phyloP scores from a whole-genome alignment of 1,140 invertebrate genomes.

The Drosophila ambigua region DNA sequence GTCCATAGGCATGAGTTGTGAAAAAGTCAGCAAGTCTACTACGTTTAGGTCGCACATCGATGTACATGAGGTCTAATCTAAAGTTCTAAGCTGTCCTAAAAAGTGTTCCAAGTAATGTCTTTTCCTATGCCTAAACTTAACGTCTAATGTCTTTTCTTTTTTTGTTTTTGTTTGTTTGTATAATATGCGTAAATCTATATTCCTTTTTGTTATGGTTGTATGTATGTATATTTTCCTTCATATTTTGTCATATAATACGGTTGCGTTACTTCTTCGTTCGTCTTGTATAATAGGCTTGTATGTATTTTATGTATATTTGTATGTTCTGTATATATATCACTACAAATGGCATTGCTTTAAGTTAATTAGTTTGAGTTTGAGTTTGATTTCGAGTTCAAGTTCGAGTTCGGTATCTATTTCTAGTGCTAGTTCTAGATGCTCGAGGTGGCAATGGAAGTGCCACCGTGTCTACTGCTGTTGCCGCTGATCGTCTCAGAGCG shows the following conservation, averaged over 20 bases:
- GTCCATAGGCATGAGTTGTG: constrained; percentile 68
- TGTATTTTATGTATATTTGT: constrained; percentile 30
- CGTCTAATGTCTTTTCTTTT: constrained; percentile 31
- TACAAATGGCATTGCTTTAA: constrained; percentile 83
- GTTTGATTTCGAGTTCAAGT: constrained; percentile 6
- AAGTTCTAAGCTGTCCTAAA: constrained; percentile 11
- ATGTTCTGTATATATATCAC: constrained; percentile 65
- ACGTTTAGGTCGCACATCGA: constrained; percentile 45
- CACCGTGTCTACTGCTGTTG: constrained; percentile 28
- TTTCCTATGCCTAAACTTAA: constrained; percentile 19
- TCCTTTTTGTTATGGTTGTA: not conserved
- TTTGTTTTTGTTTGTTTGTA: too few relatives aligned
- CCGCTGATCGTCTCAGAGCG: constrained; percentile 21
- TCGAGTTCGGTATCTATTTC: constrained; percentile 4
- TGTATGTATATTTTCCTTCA: not conserved
- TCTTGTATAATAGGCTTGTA: constrained; percentile 39
- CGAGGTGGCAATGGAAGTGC: constrained; percentile 50
- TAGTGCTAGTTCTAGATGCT: constrained; percentile 45
- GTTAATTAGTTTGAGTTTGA: constrained; percentile 45
- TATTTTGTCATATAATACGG: constrained; percentile 5
- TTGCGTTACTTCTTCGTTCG: constrained; percentile 32
- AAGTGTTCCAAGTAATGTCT: constrained; percentile 7
- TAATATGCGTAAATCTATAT: constrained; percentile 16
- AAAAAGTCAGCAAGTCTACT: constrained; percentile 71
- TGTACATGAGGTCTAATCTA: constrained; percentile 43